Evolutionary conservation across 1,140 invertebrate species (phyloP).

Genomic region (Saccostrea cuccullata): DNA sequence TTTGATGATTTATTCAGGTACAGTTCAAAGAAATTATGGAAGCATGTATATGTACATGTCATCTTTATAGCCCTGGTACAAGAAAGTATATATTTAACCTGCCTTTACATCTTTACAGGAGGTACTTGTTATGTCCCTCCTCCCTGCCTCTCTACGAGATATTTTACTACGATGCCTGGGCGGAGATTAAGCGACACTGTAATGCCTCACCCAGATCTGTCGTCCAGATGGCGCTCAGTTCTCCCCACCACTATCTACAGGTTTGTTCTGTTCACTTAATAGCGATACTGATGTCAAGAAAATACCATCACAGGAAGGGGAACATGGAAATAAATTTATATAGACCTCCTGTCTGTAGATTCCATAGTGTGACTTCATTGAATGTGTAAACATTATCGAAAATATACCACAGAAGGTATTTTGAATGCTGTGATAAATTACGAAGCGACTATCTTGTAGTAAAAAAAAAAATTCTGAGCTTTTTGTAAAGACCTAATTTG

Average conservation of each 20-base stretch:
- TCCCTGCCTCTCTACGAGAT: constrained; percentile 76
- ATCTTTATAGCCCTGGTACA: neutral
- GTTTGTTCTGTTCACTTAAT: neutral
- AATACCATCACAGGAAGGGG: no score
- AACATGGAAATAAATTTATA: no score
- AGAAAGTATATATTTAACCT: neutral
- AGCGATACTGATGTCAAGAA: no score
- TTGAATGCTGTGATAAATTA: no score
- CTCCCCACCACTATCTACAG: constrained; percentile 88
- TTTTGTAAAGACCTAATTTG: no score
- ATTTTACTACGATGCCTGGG: constrained; percentile 84
- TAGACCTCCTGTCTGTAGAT: no score
- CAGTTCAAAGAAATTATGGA: neutral
- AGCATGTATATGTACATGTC: neutral
- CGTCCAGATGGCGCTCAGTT: constrained; percentile 88
- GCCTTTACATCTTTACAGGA: constrained; percentile 56
- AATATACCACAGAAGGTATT: no score
- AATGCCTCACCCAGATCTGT: constrained; percentile 88
- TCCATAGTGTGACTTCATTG: no score
- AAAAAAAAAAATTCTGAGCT: no score
- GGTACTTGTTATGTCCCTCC: constrained; percentile 64
- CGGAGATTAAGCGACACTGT: constrained; percentile 85
- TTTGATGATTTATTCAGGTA: constrained; percentile 69
- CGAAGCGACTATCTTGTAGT: no score
- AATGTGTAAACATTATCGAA: no score